Evolutionary conservation across 2,113 vertebrate species (phyloP).

Genomic region (Pedetes capensis): DNA sequence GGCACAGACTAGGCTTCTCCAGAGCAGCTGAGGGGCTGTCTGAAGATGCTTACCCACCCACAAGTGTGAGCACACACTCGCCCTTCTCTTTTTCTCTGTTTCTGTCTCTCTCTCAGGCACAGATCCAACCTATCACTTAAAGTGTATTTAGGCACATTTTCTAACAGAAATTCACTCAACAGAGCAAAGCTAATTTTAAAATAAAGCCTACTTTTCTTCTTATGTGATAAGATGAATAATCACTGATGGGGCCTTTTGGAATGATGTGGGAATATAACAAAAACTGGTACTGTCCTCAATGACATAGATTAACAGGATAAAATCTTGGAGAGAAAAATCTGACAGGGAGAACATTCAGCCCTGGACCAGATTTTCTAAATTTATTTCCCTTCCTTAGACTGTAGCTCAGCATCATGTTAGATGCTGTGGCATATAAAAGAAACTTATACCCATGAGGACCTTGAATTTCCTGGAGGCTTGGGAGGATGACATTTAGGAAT

Average conservation of each 20-base stretch:
- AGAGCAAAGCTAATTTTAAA: conserved; percentile 58
- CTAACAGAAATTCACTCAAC: conserved; percentile 68
- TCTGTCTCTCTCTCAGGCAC: background rate
- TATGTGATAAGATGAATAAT: conserved; percentile 69
- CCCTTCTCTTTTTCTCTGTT: background rate
- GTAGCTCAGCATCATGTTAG: background rate
- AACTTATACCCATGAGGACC: background rate
- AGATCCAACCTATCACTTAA: conserved; percentile 32
- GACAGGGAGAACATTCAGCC: conserved; percentile 18
- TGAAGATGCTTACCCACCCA: conserved; percentile 72
- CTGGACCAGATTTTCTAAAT: conserved; percentile 46
- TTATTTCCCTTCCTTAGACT: background rate
- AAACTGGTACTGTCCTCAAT: conserved; percentile 3
- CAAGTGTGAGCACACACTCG: conserved; percentile 40
- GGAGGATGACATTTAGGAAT: background rate
- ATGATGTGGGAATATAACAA: conserved; percentile 61
- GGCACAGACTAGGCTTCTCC: conserved; percentile 74
- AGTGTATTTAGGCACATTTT: conserved; percentile 72
- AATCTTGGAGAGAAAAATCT: conserved; percentile 54
- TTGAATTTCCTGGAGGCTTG: background rate
- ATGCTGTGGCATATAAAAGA: background rate
- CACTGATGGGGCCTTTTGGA: conserved; percentile 69
- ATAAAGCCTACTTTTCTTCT: conserved; percentile 67
- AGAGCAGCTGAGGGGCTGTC: conserved; percentile 70
- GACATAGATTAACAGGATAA: conserved; percentile 49